These are phyloP conservation scores for Argyra leucocephala DNA, from an alignment of 2,888 invertebrate genomes.

Conservation along the genomic window DNA sequence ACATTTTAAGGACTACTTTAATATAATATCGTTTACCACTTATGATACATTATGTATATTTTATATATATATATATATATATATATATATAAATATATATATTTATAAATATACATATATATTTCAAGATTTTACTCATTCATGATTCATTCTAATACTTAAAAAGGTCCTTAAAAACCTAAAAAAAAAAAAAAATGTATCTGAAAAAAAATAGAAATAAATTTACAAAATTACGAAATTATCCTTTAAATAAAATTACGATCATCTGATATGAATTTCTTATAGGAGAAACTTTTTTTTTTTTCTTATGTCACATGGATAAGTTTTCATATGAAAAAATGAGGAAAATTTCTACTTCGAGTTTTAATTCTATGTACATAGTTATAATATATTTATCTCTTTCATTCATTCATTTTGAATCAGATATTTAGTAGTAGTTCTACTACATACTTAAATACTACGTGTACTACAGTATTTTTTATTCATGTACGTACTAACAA, in stretches of 20 bases:
- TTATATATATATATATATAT: neutral
- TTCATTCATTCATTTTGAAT: too few relatives aligned
- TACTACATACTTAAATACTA: too few relatives aligned
- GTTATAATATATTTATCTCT: too few relatives aligned
- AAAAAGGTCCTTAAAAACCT: neutral
- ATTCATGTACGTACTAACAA: too few relatives aligned
- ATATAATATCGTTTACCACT: too few relatives aligned
- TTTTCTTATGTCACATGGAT: neutral
- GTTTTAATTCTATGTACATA: too few relatives aligned
- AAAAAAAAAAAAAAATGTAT: neutral
- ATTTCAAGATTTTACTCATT: neutral
- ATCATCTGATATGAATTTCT: conserved; percentile 1
- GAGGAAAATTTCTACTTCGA: too few relatives aligned
- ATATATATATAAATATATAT: neutral
- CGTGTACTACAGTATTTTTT: too few relatives aligned
- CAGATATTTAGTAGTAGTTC: too few relatives aligned
- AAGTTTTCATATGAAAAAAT: too few relatives aligned
- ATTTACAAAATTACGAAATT: neutral
- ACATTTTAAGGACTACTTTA: too few relatives aligned
- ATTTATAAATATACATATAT: neutral
- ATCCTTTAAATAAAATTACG: neutral
- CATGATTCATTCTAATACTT: neutral
- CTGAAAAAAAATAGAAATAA: neutral
- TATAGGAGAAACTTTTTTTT: neutral
- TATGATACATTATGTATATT: too few relatives aligned